Evolutionary conservation across 2,888 invertebrate genomes (phyloP).

Genomic region (Rhagium mordax): DNA sequence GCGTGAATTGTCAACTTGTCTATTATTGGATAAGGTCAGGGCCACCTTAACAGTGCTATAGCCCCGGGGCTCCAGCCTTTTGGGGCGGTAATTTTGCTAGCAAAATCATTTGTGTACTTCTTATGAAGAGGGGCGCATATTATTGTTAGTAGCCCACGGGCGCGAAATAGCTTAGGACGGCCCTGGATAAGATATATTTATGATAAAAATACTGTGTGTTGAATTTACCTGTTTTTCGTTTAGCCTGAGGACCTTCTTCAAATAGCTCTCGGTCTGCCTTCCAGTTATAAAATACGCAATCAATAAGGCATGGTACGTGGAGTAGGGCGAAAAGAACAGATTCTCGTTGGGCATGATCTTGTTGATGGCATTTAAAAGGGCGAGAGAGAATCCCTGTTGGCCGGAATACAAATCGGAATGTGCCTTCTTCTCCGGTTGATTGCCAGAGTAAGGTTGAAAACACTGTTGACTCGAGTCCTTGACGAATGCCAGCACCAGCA

Average conservation of each 20-base stretch:
- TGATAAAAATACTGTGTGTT: too few species aligned
- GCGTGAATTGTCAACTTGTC: too few species aligned
- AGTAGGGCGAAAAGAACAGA: conserved; percentile 91
- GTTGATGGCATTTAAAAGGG: conserved; percentile 79
- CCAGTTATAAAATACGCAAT: conserved; percentile 86
- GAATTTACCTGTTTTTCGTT: conserved; percentile 73
- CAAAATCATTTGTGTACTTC: too few species aligned
- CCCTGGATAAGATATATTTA: too few species aligned
- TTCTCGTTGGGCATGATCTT: conserved; percentile 79
- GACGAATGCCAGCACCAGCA: conserved; percentile 50
- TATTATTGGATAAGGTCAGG: too few species aligned
- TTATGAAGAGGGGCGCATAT: too few species aligned
- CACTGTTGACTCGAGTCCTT: conserved; percentile 68
- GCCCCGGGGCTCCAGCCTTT: too few species aligned
- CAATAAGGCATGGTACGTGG: conserved; percentile 85
- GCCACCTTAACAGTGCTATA: too few species aligned
- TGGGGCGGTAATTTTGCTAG: too few species aligned
- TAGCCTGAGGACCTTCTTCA: conserved; percentile 77
- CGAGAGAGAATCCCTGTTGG: conserved; percentile 80
- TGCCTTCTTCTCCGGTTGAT: conserved; percentile 54
- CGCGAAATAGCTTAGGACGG: too few species aligned
- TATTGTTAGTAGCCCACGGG: too few species aligned
- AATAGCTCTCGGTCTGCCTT: conserved; percentile 78
- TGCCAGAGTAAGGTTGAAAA: conserved; percentile 69
- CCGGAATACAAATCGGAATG: conserved; percentile 73